These are phyloP conservation scores for Aphyosemion australe DNA, from an alignment of 2,113 vertebrate species.

Conservation along the genomic window DNA sequence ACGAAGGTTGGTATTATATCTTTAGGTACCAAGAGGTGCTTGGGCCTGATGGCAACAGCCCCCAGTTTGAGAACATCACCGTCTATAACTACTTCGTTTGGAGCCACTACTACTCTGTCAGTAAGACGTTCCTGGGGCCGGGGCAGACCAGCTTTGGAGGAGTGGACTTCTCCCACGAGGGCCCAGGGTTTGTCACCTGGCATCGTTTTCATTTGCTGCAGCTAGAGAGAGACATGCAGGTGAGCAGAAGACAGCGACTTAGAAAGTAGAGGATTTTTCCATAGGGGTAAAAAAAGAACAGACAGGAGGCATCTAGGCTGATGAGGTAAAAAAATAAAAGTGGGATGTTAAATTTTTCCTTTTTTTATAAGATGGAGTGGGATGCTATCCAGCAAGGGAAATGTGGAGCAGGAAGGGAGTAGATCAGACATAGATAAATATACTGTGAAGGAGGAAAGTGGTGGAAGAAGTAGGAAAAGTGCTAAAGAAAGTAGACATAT, in stretches of 20 bases:
- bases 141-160: constrained; percentile 89
- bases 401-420: background rate
- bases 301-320: constrained; percentile 4
- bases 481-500: background rate
- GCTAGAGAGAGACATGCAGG: constrained; percentile 95
- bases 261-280: background rate
- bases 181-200: constrained; percentile 97
- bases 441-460: background rate
- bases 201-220: constrained; percentile 93
- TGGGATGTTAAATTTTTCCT: background rate
- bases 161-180: constrained; percentile 96
- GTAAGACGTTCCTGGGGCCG: constrained; percentile 91
- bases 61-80: constrained; percentile 92
- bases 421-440: background rate
- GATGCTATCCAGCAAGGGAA: background rate
- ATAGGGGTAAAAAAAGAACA: background rate
- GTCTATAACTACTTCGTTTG: constrained; percentile 98
- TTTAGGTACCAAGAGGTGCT: constrained; percentile 81
- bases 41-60: constrained; percentile 85
- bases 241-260: constrained; percentile 42
- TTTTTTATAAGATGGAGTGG: background rate
- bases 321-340: constrained; percentile 11
- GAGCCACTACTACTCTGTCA: constrained; percentile 96
- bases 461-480: background rate
- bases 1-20: too few species aligned